A percentile compares a stretch with the other conserved stretches of the same genome.
Conservation (phyloP, 2,888 invertebrate genomes). For the Chloromyia formosa region DNA sequence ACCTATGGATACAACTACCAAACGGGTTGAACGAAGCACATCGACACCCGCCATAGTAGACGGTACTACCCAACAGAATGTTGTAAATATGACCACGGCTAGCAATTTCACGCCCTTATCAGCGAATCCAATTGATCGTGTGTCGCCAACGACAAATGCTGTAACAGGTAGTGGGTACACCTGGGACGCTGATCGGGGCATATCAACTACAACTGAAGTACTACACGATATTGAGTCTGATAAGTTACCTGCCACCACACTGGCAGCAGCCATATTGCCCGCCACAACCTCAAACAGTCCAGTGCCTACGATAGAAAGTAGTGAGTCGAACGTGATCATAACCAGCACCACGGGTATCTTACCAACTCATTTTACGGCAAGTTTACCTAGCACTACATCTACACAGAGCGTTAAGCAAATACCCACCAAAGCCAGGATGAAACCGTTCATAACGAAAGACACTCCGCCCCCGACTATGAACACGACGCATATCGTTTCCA, state of each 20-base stretch:
- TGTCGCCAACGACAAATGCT: conserved; percentile 53
- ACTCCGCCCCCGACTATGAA: conserved; percentile 1
- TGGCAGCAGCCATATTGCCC: neutral
- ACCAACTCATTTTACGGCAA: conserved; percentile 9
- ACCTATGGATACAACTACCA: conserved; percentile 11
- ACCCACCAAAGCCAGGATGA: neutral
- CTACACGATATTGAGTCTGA: conserved; percentile 12
- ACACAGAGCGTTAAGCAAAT: neutral
- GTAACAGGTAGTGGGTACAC: conserved; percentile 31
- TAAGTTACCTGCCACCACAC: neutral
- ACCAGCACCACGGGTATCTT: neutral
- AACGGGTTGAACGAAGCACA: conserved; percentile 36
- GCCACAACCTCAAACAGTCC: conserved; percentile 23
- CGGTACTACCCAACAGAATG: neutral
- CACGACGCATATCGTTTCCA: conserved; percentile 15
- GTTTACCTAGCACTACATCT: conserved; percentile 25
- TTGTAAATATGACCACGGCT: conserved; percentile 11
- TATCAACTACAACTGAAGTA: conserved; percentile 41
- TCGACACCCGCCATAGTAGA: neutral
- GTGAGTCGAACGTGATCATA: conserved; percentile 16
- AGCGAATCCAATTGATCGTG: conserved; percentile 24
- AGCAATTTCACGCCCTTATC: conserved; percentile 10
- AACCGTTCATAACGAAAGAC: neutral
- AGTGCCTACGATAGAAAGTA: neutral
- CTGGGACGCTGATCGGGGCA: conserved; percentile 46